Base-by-base conservation (phyloP, 1,140 invertebrate genomes). In the Agrilus planipennis region DNA sequence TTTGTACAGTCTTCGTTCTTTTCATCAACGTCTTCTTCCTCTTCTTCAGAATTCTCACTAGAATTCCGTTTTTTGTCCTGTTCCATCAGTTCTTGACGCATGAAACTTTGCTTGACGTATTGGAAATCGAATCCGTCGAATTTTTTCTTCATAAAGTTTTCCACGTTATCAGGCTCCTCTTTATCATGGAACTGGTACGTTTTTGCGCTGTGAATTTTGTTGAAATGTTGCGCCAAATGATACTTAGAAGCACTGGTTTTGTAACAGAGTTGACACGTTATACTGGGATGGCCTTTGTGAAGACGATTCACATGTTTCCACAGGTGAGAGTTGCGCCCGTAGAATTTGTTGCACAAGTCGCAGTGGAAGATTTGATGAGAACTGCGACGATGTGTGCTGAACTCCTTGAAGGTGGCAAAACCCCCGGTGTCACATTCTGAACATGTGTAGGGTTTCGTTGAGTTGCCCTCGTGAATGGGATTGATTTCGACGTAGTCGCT, bases 271-370 rank as follows among this genome's bases (percentile, higher is more conserved):
- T 67, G 65, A 50, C 75, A 77, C 0, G 74, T 76, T 1, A 77
- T 67, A 32, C 72, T 70, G 11, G 67, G 64, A 46, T 77, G 72
- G 15, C 68, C 69, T 53, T 75, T 76, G 43, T 77, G 75, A 16
- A 73, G 64, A 21, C 72, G 57, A 47, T 75, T 75, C 0, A 76
- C 74, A 42, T 77, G 75, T 46, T 77, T 77, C 73, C 74, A 76
- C 5, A 77, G 47, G 46, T 76, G 73, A 2, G 73, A 74, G 1
- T 71, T 75, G 5, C 73, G 53, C 0, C 72, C 73, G 30, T 77
- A 77, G 41, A 67, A 75, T 46, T 77, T 77, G 42, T 69, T 70
- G 49, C 75, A 77, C 1, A 77, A 51, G 55, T 77, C 75, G 44
- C 75, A 77, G 2, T 74, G 73, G 40, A 73, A 73, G 2, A 75